Conservation (phyloP, 2,113 vertebrate genomes). For the Muntiacus muntjak region DNA sequence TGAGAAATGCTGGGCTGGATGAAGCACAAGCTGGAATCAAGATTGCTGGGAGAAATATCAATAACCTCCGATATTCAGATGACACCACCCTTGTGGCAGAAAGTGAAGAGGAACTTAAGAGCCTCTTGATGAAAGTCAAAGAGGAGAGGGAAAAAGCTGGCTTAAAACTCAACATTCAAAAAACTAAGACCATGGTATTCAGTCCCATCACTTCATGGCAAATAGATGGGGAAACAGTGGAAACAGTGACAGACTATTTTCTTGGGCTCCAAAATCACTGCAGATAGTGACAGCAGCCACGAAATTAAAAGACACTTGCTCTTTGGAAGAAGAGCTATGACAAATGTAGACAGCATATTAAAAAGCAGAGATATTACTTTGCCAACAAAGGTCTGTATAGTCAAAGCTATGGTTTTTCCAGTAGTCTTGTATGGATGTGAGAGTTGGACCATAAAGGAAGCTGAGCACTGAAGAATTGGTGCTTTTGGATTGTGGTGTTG, state of each 20-base stretch:
- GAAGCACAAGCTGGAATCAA: background rate
- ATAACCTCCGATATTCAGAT: background rate
- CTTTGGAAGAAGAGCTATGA: background rate
- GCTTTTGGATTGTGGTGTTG: too few species aligned
- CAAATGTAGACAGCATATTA: background rate
- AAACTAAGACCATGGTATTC: background rate
- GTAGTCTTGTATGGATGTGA: background rate
- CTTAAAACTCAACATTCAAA: background rate
- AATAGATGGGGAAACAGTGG: background rate
- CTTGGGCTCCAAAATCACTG: background rate
- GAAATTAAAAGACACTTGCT: background rate
- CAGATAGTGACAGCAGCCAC: background rate
- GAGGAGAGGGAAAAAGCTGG: background rate
- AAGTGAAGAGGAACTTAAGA: background rate
- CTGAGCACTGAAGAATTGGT: too few species aligned
- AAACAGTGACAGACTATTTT: background rate
- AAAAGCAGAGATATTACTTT: background rate
- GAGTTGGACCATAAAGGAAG: too few species aligned
- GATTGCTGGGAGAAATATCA: background rate
- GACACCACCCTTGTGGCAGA: background rate
- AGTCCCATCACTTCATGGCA: background rate
- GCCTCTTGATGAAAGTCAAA: background rate
- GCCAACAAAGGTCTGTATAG: background rate
- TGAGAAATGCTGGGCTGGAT: background rate
- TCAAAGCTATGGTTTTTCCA: background rate